Evolutionary conservation across 2,113 vertebrate genomes (phyloP).

Genomic region (Crotophaga sulcirostris): DNA sequence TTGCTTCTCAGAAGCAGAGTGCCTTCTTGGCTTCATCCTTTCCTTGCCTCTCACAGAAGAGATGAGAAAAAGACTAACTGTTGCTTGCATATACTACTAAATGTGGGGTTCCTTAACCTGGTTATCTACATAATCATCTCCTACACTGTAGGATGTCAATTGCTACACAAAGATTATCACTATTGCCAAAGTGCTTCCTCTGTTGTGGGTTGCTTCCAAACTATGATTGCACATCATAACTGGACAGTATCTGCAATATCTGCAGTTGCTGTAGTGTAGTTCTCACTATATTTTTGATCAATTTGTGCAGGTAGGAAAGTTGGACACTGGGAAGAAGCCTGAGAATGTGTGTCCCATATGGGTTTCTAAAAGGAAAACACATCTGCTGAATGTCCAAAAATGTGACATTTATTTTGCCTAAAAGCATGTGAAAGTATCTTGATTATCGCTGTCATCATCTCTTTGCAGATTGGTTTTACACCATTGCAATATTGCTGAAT

Average conservation of each 20-base stretch:
- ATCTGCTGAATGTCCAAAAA: not conserved
- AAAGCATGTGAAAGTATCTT: not conserved
- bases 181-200: not conserved
- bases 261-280: not conserved
- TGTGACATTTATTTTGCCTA: not conserved
- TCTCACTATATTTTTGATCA: not conserved
- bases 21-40: not conserved
- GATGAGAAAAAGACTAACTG: not conserved
- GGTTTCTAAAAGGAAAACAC: not conserved
- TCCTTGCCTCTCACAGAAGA: not conserved
- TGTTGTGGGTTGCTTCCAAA: fast-evolving
- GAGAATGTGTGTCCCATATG: not conserved
- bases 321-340: not conserved
- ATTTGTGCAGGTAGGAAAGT: not conserved
- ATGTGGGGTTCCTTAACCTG: not conserved
- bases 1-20: not conserved
- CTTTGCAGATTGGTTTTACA: not conserved
- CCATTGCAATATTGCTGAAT: not conserved
- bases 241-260: not conserved
- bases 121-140: not conserved
- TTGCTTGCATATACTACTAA: not conserved
- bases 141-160: not conserved
- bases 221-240: not conserved
- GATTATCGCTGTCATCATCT: not conserved
- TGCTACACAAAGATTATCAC: not conserved